phyloP scores from a whole-genome alignment of 2,797 vertebrate species.

The Rhinichthys osculus region DNA sequence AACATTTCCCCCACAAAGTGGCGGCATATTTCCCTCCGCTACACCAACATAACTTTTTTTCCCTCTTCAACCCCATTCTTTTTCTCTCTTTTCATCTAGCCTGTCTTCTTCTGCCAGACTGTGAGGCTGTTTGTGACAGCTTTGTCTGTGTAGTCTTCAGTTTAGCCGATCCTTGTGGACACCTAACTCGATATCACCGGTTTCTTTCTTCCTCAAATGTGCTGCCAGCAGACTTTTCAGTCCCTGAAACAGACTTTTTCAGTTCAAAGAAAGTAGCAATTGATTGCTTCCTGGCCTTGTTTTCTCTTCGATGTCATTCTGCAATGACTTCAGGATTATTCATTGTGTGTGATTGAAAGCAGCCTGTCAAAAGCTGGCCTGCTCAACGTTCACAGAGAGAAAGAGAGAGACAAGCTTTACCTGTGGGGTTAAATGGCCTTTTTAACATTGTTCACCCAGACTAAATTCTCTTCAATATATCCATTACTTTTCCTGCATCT shows the following conservation, averaged over 20 bases:
- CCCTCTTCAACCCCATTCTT: background rate
- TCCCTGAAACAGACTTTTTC: slow-evolving; percentile 35
- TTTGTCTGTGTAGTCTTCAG: slow-evolving; percentile 23
- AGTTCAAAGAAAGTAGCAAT: slow-evolving; percentile 72
- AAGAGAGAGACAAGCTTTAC: slow-evolving; percentile 16
- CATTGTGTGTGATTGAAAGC: slow-evolving; percentile 54
- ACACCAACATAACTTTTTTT: slow-evolving; percentile 30
- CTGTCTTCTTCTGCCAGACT: background rate
- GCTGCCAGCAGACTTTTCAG: slow-evolving; percentile 33
- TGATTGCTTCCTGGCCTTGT: slow-evolving; percentile 75
- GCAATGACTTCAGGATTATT: slow-evolving; percentile 47
- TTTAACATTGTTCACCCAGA: slow-evolving; percentile 29
- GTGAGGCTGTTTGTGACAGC: slow-evolving; percentile 14
- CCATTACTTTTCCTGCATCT: background rate
- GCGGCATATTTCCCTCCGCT: too few relatives aligned
- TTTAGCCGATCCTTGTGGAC: background rate
- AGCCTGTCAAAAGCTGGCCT: slow-evolving; percentile 52
- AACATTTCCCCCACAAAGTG: too few relatives aligned
- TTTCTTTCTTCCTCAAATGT: slow-evolving; percentile 21
- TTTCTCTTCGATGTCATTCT: slow-evolving; percentile 68
- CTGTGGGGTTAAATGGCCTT: slow-evolving; percentile 30
- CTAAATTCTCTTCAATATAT: background rate
- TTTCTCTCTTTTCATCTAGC: slow-evolving; percentile 22
- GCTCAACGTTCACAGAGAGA: slow-evolving; percentile 45
- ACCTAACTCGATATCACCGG: slow-evolving; percentile 29